Evolutionary conservation across 2,888 invertebrate genomes (phyloP).

Genomic region (Spatulosminthurus flaviceps): DNA sequence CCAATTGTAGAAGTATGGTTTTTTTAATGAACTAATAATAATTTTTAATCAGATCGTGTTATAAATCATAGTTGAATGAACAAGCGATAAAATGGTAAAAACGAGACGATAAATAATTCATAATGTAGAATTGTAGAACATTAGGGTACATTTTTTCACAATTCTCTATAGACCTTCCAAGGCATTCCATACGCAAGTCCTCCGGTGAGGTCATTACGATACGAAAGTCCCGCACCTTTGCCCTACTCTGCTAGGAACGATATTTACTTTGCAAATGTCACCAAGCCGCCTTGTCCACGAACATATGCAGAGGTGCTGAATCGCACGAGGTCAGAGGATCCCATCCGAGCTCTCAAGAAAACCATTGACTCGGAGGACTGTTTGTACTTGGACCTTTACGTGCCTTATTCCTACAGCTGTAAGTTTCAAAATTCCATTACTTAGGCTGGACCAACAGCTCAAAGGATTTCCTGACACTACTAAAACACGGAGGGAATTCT

Average conservation of each 20-base stretch:
- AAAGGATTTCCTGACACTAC: no score
- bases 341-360: constrained; percentile 54
- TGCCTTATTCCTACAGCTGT: constrained; percentile 47
- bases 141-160: background rate
- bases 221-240: constrained; percentile 58
- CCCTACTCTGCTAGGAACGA: constrained; percentile 51
- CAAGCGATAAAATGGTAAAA: no score
- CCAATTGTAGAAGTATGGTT: constrained; percentile 58
- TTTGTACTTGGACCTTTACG: constrained; percentile 59
- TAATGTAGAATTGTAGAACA: no score
- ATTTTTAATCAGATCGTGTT: no score
- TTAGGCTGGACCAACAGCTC: no score
- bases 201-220: constrained; percentile 85
- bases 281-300: constrained; percentile 58
- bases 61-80: no score
- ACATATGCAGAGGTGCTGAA: constrained; percentile 52
- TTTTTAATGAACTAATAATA: no score
- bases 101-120: no score
- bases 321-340: constrained; percentile 51
- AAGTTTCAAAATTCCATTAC: no score
- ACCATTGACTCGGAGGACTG: constrained; percentile 59
- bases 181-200: constrained; percentile 91
- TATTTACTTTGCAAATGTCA: constrained; percentile 58
- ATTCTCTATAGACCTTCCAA: constrained; percentile 55
- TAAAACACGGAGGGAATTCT: no score